A percentile compares a stretch with the other conserved stretches of the same genome.
These are phyloP conservation scores for Merodon equestris DNA, from an alignment of 2,888 invertebrate genomes.

Conservation along the genomic window DNA sequence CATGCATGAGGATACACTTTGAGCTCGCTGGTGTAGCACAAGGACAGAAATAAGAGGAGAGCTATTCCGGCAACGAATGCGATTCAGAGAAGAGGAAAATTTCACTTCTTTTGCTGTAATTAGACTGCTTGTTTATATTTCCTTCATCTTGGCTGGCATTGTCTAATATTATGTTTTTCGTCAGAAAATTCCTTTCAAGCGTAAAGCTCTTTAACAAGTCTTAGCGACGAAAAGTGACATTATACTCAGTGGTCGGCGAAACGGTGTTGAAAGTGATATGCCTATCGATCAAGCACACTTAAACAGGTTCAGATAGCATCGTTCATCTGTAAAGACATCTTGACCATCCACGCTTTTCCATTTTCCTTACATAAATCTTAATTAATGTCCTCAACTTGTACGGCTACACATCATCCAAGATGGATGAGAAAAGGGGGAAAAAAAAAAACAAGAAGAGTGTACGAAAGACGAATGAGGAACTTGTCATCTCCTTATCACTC, in stretches of 20 bases:
- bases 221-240: no score
- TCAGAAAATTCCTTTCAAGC: no score
- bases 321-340: background rate
- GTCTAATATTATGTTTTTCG: no score
- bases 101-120: constrained; percentile 12
- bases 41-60: background rate
- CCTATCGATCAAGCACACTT: no score
- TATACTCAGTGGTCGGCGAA: background rate
- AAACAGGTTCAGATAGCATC: background rate
- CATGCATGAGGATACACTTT: background rate
- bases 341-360: no score
- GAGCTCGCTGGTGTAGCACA: background rate
- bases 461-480: constrained; percentile 38
- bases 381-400: constrained; percentile 22
- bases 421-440: constrained; percentile 6
- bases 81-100: background rate
- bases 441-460: background rate
- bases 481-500: constrained; percentile 63
- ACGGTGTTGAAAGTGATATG: no score
- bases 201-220: no score
- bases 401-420: constrained; percentile 5
- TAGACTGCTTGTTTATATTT: constrained; percentile 13
- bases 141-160: background rate
- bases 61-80: background rate
- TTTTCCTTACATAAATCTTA: constrained; percentile 1